Conservation (phyloP, 2,113 vertebrate species). For the Apteryx owenii region DNA sequence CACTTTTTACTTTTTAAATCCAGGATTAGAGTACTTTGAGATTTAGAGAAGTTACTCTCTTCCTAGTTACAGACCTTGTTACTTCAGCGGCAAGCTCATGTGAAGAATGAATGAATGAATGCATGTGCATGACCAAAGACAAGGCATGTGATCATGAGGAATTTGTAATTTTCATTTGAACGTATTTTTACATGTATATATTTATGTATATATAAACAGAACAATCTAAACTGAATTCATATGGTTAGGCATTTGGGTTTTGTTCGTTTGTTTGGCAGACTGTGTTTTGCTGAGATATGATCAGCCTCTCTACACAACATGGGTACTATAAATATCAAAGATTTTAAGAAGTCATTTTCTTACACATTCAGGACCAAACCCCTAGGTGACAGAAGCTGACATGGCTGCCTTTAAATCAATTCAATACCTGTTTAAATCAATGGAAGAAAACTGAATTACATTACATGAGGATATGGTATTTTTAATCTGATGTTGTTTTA, state of each 20-base stretch:
- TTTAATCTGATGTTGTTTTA: not conserved
- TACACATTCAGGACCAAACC: not conserved
- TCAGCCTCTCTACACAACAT: not conserved
- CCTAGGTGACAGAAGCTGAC: not conserved
- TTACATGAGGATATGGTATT: not conserved
- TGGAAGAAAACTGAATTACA: not conserved
- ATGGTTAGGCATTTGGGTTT: not conserved
- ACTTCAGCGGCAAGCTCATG: not conserved
- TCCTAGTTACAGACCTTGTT: not conserved
- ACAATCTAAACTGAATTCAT: not conserved
- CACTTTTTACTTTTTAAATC: conserved; percentile 49
- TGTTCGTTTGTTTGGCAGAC: not conserved
- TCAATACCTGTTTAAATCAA: conserved; percentile 26
- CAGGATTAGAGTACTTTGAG: conserved; percentile 7
- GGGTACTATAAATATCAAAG: not conserved
- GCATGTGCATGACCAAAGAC: not conserved
- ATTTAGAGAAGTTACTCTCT: not conserved
- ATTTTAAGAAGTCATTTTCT: conserved; percentile 4
- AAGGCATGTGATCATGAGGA: not conserved
- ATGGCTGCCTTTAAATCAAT: conserved; percentile 7
- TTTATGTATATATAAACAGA: not conserved
- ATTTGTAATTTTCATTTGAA: not conserved
- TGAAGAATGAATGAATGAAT: not conserved
- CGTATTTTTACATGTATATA: not conserved
- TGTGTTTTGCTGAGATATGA: not conserved